A percentile compares a stretch with the other conserved stretches of the same genome.
These are phyloP conservation scores for Aphis craccivora DNA, from an alignment of 1,140 invertebrate species.

Conservation along the genomic window DNA sequence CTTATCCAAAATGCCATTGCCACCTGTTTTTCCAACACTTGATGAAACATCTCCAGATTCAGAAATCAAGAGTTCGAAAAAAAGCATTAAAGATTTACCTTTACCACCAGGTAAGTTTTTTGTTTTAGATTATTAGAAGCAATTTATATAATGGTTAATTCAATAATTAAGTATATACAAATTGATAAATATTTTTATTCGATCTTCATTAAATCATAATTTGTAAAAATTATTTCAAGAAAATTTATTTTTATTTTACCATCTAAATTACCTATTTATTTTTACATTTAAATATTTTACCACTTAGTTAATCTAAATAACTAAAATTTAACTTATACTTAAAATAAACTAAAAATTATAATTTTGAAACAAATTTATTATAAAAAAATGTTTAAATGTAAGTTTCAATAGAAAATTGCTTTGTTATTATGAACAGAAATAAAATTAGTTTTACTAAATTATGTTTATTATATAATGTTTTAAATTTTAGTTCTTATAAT, in stretches of 20 bases:
- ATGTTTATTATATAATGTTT: background rate
- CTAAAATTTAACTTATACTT: background rate
- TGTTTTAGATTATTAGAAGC: constrained; percentile 6
- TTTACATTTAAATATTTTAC: background rate
- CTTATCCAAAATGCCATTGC: background rate
- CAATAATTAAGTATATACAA: background rate
- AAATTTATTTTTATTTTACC: too few relatives aligned
- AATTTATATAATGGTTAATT: background rate
- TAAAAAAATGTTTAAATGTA: background rate
- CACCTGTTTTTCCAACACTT: background rate
- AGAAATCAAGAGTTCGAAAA: constrained; percentile 64
- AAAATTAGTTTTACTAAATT: background rate
- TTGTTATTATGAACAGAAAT: background rate
- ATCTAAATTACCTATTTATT: background rate
- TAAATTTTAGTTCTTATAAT: background rate
- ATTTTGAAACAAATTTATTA: background rate
- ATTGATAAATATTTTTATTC: background rate
- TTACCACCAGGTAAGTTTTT: constrained; percentile 80
- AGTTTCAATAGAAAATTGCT: background rate
- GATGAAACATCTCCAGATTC: constrained; percentile 25
- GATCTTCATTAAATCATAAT: too few relatives aligned
- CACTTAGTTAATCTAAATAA: background rate
- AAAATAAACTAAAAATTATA: background rate
- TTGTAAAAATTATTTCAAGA: too few relatives aligned
- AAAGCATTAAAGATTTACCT: constrained; percentile 84